A percentile compares a stretch with the other conserved stretches of the same genome.
Evolutionary conservation across 2,113 vertebrate species (phyloP).

Genomic region (Hippocampus mohnikei): DNA sequence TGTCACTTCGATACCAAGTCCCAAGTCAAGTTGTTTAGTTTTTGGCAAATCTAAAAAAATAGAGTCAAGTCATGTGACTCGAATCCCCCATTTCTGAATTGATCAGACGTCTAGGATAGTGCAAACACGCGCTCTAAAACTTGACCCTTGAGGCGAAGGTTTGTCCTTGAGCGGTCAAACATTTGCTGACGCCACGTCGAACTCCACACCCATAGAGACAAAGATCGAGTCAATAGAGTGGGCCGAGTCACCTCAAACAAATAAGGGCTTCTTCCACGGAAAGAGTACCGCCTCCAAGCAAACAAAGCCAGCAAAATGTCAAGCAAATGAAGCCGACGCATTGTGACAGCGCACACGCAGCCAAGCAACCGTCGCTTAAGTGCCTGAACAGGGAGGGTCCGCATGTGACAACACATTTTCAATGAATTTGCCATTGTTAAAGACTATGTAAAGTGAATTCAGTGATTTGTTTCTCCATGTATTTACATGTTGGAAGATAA

Average conservation of each 20-base stretch:
- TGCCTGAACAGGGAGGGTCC: neutral
- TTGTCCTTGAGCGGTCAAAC: slow-evolving; percentile 12
- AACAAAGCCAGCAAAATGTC: slow-evolving; percentile 4
- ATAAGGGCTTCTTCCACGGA: neutral
- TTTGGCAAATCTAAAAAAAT: too few relatives aligned
- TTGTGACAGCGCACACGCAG: neutral
- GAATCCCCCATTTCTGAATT: neutral
- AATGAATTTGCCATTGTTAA: neutral
- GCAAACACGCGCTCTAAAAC: slow-evolving; percentile 11
- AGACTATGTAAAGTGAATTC: neutral
- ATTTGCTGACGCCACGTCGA: neutral
- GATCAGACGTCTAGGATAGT: slow-evolving; percentile 26
- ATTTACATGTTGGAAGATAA: neutral
- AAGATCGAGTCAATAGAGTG: neutral
- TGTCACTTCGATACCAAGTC: too few relatives aligned
- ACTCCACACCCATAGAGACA: neutral
- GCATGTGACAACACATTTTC: neutral
- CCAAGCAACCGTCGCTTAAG: neutral
- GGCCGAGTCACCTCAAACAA: slow-evolving; percentile 3
- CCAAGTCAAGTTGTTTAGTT: too few relatives aligned
- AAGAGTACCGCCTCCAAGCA: neutral
- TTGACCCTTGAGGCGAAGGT: slow-evolving; percentile 5
- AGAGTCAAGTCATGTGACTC: too few relatives aligned
- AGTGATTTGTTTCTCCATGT: neutral
- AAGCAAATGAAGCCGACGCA: neutral